These are phyloP conservation scores for Scotopteryx bipunctaria DNA, from an alignment of 2,888 invertebrate species.

Conservation along the genomic window DNA sequence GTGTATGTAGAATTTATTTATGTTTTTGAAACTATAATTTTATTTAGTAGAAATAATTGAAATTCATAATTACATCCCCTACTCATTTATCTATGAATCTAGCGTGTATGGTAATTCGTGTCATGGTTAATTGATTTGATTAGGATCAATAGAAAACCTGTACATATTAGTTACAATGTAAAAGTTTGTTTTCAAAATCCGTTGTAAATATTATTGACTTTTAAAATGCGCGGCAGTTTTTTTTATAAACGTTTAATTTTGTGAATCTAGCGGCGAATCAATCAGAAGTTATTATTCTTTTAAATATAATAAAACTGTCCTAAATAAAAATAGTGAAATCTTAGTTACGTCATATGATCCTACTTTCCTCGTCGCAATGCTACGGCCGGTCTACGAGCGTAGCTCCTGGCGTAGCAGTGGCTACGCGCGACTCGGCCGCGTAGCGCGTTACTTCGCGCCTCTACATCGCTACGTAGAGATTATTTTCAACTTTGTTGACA, in stretches of 20 bases:
- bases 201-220: too few species aligned
- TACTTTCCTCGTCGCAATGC: constrained; percentile 54
- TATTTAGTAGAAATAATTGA: neutral
- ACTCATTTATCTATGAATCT: neutral
- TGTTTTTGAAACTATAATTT: too few species aligned
- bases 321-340: neutral
- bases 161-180: neutral
- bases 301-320: too few species aligned
- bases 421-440: constrained; percentile 67
- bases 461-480: constrained; percentile 42
- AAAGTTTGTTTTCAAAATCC: neutral
- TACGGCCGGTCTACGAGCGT: constrained; percentile 56
- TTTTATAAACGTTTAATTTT: too few species aligned
- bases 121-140: constrained; percentile 6
- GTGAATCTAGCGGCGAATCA: too few species aligned
- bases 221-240: too few species aligned
- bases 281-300: too few species aligned
- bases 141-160: neutral
- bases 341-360: constrained; percentile 57
- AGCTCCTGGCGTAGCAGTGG: constrained; percentile 68
- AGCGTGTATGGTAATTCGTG: neutral
- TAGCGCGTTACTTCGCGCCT: constrained; percentile 53
- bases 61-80: neutral
- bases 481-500: constrained; percentile 15
- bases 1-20: too few species aligned